Percentiles rank a stretch among this genome's conserved stretches.
Evolutionary conservation across 2,113 vertebrate species (phyloP).

Genomic region (Austrofundulus limnaeus): DNA sequence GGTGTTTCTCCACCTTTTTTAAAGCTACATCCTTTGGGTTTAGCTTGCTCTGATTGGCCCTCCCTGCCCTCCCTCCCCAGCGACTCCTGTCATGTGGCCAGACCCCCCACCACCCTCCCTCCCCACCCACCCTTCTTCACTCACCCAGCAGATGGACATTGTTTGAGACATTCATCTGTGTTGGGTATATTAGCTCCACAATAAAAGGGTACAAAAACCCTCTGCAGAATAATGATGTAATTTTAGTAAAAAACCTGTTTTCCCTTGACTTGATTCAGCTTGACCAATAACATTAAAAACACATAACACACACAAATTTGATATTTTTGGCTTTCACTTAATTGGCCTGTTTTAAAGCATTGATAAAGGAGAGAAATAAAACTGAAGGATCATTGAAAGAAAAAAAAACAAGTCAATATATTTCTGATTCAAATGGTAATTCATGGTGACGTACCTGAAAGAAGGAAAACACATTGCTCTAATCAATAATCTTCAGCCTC

Average conservation of each 20-base stretch:
- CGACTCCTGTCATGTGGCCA: constrained; percentile 60
- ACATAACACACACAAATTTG: constrained; percentile 34
- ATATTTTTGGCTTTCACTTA: constrained; percentile 27
- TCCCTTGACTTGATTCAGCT: constrained; percentile 25
- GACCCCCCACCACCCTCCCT: constrained; percentile 29
- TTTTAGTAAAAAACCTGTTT: constrained; percentile 2
- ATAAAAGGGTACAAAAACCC: constrained; percentile 22
- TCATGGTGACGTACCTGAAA: constrained; percentile 62
- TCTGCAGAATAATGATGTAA: constrained; percentile 20
- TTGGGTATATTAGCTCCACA: constrained; percentile 23
- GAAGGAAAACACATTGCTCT: constrained; percentile 58
- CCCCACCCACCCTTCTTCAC: too few species aligned
- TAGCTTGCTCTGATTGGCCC: constrained; percentile 54
- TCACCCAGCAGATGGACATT: constrained; percentile 24
- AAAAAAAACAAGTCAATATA: constrained; percentile 65
- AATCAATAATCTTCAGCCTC: constrained; percentile 71
- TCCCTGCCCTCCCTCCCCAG: constrained; percentile 66
- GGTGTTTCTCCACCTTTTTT: constrained; percentile 10
- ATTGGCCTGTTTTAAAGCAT: constrained; percentile 28
- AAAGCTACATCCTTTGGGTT: constrained; percentile 36
- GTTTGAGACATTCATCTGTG: constrained; percentile 39
- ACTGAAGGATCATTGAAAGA: constrained; percentile 44
- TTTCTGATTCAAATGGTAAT: constrained; percentile 60
- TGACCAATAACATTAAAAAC: constrained; percentile 22
- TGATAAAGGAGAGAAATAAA: constrained; percentile 43